phyloP scores from a whole-genome alignment of 2,888 invertebrate species.

The Catocala nupta region DNA sequence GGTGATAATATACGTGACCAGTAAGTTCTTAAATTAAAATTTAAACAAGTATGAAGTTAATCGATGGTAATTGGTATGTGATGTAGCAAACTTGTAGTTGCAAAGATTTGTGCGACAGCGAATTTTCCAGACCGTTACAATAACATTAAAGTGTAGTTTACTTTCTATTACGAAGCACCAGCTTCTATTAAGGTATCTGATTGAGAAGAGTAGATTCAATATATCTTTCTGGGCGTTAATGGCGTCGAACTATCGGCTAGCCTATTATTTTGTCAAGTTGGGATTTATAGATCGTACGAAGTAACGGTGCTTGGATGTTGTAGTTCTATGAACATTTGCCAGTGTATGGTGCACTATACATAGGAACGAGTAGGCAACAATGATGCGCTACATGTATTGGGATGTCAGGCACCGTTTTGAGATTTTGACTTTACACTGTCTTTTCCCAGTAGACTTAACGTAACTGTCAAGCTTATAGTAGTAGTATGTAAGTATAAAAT shows the following conservation, averaged over 20 bases:
- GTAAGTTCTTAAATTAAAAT: too few relatives aligned
- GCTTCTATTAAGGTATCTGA: constrained; percentile 84
- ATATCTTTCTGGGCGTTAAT: constrained; percentile 86
- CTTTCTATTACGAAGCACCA: constrained; percentile 69
- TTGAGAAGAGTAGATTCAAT: constrained; percentile 82
- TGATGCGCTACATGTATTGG: too few relatives aligned
- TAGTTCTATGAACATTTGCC: constrained; percentile 52
- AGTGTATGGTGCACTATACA: constrained; percentile 38
- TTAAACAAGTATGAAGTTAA: too few relatives aligned
- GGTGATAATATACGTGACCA: too few relatives aligned
- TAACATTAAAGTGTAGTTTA: constrained; percentile 51
- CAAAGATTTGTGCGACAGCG: constrained; percentile 46
- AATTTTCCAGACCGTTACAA: constrained; percentile 45
- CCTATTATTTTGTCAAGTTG: constrained; percentile 87
- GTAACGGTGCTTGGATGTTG: constrained; percentile 74
- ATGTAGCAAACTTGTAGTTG: neutral
- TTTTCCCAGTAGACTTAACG: too few relatives aligned
- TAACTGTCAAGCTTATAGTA: too few relatives aligned
- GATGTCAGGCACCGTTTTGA: too few relatives aligned
- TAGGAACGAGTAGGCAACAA: too few relatives aligned
- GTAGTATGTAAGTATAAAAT: too few relatives aligned
- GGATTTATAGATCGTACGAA: constrained; percentile 81
- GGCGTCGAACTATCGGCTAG: constrained; percentile 80
- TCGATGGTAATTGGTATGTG: neutral
- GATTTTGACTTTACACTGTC: too few relatives aligned